Evolutionary conservation across 2,888 invertebrate species (phyloP).

Genomic region (Brachypterus glaber): DNA sequence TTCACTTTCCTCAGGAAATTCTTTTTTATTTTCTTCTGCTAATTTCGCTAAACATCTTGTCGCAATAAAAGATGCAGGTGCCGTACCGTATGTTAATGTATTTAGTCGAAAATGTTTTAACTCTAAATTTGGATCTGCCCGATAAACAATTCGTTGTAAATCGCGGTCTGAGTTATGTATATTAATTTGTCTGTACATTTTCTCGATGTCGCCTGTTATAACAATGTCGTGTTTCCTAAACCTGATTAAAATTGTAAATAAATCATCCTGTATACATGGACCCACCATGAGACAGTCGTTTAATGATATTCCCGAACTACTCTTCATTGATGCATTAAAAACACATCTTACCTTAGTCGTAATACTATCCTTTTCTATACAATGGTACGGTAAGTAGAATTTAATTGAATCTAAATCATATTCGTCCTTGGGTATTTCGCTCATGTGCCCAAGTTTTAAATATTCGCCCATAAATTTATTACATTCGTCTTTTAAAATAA

Average conservation of each 20-base stretch:
- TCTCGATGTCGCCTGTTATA: slow-evolving; percentile 15
- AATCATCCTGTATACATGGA: slow-evolving; percentile 16
- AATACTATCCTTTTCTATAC: slow-evolving; percentile 17
- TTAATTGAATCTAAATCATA: slow-evolving; percentile 1
- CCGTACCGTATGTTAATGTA: slow-evolving; percentile 16
- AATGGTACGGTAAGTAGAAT: slow-evolving; percentile 23
- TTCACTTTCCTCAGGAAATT: slow-evolving; percentile 5
- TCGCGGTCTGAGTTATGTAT: slow-evolving; percentile 10
- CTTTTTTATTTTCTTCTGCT: slow-evolving; percentile 8
- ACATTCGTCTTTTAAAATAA: slow-evolving; percentile 13
- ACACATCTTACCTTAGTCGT: slow-evolving; percentile 22
- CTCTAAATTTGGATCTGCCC: slow-evolving; percentile 10
- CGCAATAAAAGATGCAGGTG: slow-evolving; percentile 17
- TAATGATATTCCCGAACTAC: slow-evolving; percentile 16
- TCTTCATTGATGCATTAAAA: slow-evolving; percentile 22
- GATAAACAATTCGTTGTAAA: slow-evolving; percentile 30
- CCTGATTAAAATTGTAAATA: slow-evolving; percentile 17
- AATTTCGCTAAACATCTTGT: slow-evolving; percentile 14
- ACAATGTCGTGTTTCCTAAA: slow-evolving; percentile 15
- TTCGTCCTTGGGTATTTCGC: slow-evolving; percentile 4
- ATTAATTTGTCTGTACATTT: slow-evolving; percentile 18
- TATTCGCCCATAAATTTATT: slow-evolving; percentile 18
- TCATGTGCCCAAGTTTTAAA: slow-evolving; percentile 16
- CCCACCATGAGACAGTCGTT: slow-evolving; percentile 20
- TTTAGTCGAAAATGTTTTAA: slow-evolving; percentile 13